A percentile compares a stretch with the other conserved stretches of the same genome.
These are phyloP conservation scores for Synanceia verrucosa DNA, from an alignment of 2,797 vertebrate species.

Conservation along the genomic window DNA sequence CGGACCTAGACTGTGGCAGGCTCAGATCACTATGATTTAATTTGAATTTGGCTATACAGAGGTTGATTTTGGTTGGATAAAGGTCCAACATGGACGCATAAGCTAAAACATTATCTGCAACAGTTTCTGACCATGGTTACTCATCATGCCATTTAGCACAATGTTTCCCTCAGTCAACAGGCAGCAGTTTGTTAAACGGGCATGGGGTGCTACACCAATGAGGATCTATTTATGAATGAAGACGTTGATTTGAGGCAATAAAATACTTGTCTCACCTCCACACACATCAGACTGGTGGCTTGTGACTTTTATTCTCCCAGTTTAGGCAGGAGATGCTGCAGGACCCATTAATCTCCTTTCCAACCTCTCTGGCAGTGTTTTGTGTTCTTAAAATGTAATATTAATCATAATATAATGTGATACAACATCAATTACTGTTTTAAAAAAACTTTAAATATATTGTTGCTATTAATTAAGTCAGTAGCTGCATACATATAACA, in stretches of 20 bases:
- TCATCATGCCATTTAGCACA: not conserved
- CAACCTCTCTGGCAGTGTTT: conserved; percentile 13
- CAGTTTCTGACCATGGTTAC: not conserved
- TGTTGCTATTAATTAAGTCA: conserved; percentile 4
- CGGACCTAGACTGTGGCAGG: not conserved
- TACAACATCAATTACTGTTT: conserved; percentile 4
- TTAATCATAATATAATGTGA: conserved; percentile 3
- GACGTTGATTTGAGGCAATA: too few relatives aligned
- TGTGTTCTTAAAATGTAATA: not conserved
- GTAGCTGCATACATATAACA: not conserved
- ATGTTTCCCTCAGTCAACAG: not conserved
- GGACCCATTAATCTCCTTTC: not conserved
- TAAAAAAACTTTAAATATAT: not conserved
- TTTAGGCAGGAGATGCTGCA: not conserved
- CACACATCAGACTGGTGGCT: not conserved
- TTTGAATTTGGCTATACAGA: not conserved
- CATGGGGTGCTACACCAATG: too few relatives aligned
- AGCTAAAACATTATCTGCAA: too few relatives aligned
- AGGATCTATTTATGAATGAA: too few relatives aligned
- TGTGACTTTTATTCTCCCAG: too few relatives aligned
- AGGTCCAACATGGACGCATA: too few relatives aligned
- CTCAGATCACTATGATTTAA: not conserved
- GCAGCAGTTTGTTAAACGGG: not conserved
- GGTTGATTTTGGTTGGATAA: not conserved
- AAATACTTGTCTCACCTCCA: not conserved